phyloP scores from a whole-genome alignment of 2,797 vertebrate genomes.

The Poecilia gillii region DNA sequence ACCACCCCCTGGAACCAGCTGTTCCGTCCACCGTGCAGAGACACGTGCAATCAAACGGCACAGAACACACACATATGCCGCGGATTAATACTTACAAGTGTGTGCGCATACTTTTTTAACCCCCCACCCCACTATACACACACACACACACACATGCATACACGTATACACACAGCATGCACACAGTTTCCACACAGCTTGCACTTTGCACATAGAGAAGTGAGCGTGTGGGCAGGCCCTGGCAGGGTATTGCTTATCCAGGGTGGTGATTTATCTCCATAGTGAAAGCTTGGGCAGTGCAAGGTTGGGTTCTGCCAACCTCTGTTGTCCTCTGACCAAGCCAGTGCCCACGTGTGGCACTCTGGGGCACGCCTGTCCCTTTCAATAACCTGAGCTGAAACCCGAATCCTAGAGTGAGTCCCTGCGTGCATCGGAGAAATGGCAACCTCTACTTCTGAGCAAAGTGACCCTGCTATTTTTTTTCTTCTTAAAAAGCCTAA shows the following conservation, averaged over 20 bases:
- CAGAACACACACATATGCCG: slow-evolving; percentile 38
- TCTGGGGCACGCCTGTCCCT: slow-evolving; percentile 76
- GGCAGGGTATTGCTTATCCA: slow-evolving; percentile 65
- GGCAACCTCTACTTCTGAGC: slow-evolving; percentile 33
- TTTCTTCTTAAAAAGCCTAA: neutral
- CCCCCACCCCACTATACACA: neutral
- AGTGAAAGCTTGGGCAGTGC: slow-evolving; percentile 75
- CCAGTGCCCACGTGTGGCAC: slow-evolving; percentile 73
- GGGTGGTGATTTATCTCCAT: slow-evolving; percentile 76
- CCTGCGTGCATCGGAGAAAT: slow-evolving; percentile 28
- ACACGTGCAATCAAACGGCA: slow-evolving; percentile 54
- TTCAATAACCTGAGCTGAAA: slow-evolving; percentile 74
- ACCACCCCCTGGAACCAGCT: slow-evolving; percentile 77
- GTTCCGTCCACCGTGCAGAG: slow-evolving; percentile 67
- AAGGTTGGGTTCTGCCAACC: slow-evolving; percentile 77
- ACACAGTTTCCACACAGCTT: slow-evolving; percentile 63
- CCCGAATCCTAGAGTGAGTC: slow-evolving; percentile 52
- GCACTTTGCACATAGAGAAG: slow-evolving; percentile 66
- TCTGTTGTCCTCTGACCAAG: slow-evolving; percentile 75
- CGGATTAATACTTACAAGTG: slow-evolving; percentile 55
- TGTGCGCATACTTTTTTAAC: slow-evolving; percentile 37
- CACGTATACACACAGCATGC: slow-evolving; percentile 20
- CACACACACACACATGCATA: neutral
- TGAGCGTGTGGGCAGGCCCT: slow-evolving; percentile 71
- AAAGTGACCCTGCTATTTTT: slow-evolving; percentile 18